A percentile compares a stretch with the other conserved stretches of the same genome.
Conservation (phyloP, 2,797 vertebrate genomes). For the Poeciliopsis presidionis region DNA sequence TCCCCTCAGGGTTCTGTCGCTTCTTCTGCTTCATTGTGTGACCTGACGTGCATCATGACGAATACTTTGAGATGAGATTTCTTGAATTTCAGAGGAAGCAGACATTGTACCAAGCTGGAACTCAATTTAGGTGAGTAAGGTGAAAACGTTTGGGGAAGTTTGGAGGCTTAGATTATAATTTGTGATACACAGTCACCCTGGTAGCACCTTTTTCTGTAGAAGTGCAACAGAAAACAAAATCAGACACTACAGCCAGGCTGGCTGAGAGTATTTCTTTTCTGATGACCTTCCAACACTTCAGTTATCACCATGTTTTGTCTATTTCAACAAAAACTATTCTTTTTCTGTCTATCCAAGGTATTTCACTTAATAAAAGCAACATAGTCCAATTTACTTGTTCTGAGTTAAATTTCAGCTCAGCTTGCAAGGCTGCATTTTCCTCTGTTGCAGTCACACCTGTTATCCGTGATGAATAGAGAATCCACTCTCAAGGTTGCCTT, state of each 20-base stretch:
- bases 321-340: not conserved
- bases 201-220: not conserved
- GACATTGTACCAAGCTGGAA: constrained; percentile 21
- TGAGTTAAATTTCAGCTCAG: constrained; percentile 16
- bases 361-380: not conserved
- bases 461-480: constrained; percentile 45
- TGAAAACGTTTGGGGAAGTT: constrained; percentile 6
- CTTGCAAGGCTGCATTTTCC: constrained; percentile 21
- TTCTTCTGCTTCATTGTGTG: constrained; percentile 58
- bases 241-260: not conserved
- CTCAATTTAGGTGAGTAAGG: constrained; percentile 3
- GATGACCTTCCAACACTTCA: not conserved
- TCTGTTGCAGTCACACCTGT: not conserved
- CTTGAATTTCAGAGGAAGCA: constrained; percentile 62
- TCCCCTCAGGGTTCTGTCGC: constrained; percentile 57
- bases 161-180: constrained; percentile 6
- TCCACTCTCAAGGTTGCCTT: constrained; percentile 32
- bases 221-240: not conserved
- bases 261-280: not conserved
- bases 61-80: constrained; percentile 46
- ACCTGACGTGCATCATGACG: constrained; percentile 62
- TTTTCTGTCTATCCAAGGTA: not conserved
- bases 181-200: not conserved
- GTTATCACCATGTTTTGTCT: not conserved
- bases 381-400: constrained; percentile 11